Evolutionary conservation across 2,113 vertebrate species (phyloP), one percentile per base, ranked within the genome.

Genomic region (Melanerpes formicivorus): DNA sequence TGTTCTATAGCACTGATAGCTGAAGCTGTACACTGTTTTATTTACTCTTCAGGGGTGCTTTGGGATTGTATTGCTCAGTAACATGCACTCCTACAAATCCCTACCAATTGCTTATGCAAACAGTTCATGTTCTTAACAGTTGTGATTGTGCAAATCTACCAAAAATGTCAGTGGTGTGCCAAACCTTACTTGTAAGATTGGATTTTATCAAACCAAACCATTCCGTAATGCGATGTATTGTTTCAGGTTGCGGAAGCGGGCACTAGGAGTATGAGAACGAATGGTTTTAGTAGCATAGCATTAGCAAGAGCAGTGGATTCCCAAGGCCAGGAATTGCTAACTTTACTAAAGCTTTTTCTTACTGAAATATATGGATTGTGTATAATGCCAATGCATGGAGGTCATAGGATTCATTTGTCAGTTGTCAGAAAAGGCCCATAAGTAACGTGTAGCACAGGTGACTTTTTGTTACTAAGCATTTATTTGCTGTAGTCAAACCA

Each of bases 21-120:
- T 46, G 23, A 34, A 70, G 70, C 13, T 90, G 42, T 29, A 17
- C 26, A 80, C 52, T 55, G 69, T 29, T 69, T 73, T 5, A 7
- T 58, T 75, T 86, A 42, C 18, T 55, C 62, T 32, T 32, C 22
- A 52, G 22, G 21, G 22, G 22, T 80, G 14, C 13, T 34, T 84
- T 8, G 3, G 2, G 7, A 42, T 78, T 62, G 6, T 52, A 10
- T 52, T 91, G 19, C 2, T 1, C 15, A 63, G 80, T 48, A 63
- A 34, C 3, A n/a, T 73, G 11, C 1, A 3, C 9, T 27, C 26
- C 18, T n/a, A 0, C 26, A 4, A 9, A 32, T 78, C 18, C 6
- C 18, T 93, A 13, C 12, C 3, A 64, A 5, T 73, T 72, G 48
- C 29, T 66, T 72, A 48, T 0, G 10, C 15, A 87, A 77, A 16